Conservation (phyloP, 2,888 invertebrate species). For the Mythimna impura region DNA sequence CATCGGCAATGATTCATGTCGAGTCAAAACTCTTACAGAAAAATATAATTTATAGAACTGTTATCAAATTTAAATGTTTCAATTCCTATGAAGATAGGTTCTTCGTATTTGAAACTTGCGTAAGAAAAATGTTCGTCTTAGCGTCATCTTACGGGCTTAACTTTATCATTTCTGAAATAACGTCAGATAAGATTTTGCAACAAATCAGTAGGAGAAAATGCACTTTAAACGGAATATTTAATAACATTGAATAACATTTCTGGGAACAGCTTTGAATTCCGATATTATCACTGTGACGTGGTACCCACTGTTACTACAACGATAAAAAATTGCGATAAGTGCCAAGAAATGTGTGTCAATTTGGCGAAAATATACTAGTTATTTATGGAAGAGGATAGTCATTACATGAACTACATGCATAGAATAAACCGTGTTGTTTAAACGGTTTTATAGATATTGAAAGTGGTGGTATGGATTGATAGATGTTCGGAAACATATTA, state of each 20-base stretch:
- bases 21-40: too few relatives aligned
- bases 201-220: slow-evolving; percentile 18
- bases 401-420: not conserved
- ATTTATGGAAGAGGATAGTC: slow-evolving; percentile 16
- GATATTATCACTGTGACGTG: slow-evolving; percentile 36
- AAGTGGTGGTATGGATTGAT: too few relatives aligned
- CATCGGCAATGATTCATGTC: too few relatives aligned
- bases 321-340: slow-evolving; percentile 52
- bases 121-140: not conserved
- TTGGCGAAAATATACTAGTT: slow-evolving; percentile 50
- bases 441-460: not conserved
- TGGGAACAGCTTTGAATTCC: slow-evolving; percentile 17
- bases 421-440: not conserved
- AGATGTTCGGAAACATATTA: too few relatives aligned
- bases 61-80: not conserved
- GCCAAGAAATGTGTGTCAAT: slow-evolving; percentile 59
- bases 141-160: not conserved
- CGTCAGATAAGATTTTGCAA: slow-evolving; percentile 19
- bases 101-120: not conserved
- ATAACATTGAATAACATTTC: slow-evolving; percentile 30
- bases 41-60: not conserved
- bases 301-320: slow-evolving; percentile 5
- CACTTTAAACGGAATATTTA: slow-evolving; percentile 17
- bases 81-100: not conserved
- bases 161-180: slow-evolving; percentile 10